phyloP scores from a whole-genome alignment of 2,797 vertebrate genomes.

The Poecilia picta region DNA sequence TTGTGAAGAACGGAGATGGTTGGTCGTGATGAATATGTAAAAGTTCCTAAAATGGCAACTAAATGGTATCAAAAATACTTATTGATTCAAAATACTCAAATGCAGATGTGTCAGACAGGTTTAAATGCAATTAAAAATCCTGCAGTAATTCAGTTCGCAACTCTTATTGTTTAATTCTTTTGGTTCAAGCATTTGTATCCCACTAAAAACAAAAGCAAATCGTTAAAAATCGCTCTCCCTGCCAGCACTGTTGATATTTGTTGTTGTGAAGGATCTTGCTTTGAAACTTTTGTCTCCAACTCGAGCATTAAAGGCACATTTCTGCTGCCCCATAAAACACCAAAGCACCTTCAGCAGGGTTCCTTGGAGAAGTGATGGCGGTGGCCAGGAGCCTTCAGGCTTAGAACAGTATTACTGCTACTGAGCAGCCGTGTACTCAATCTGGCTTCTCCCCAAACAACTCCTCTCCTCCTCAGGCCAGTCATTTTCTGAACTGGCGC shows the following conservation, averaged over 20 bases:
- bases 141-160: not conserved
- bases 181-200: not conserved
- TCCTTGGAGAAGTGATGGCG: conserved; percentile 45
- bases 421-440: conserved; percentile 61
- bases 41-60: not conserved
- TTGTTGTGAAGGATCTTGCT: conserved; percentile 20
- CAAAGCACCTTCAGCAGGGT: conserved; percentile 48
- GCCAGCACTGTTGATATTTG: not conserved
- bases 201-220: not conserved
- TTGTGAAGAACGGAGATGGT: not conserved
- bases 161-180: not conserved
- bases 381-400: conserved; percentile 53
- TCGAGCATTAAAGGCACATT: conserved; percentile 40
- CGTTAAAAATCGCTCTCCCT: not conserved
- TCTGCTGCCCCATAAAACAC: conserved; percentile 37
- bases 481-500: conserved; percentile 67
- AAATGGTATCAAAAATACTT: not conserved
- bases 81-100: not conserved
- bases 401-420: conserved; percentile 61
- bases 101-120: not conserved
- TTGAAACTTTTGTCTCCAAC: conserved; percentile 36
- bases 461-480: conserved; percentile 63
- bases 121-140: not conserved
- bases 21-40: not conserved
- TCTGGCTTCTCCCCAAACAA: conserved; percentile 64